A percentile compares a stretch with the other conserved stretches of the same genome.
These are phyloP conservation scores for Sternarchorhynchus goeldii DNA, from an alignment of 2,797 vertebrate genomes.

Conservation along the genomic window DNA sequence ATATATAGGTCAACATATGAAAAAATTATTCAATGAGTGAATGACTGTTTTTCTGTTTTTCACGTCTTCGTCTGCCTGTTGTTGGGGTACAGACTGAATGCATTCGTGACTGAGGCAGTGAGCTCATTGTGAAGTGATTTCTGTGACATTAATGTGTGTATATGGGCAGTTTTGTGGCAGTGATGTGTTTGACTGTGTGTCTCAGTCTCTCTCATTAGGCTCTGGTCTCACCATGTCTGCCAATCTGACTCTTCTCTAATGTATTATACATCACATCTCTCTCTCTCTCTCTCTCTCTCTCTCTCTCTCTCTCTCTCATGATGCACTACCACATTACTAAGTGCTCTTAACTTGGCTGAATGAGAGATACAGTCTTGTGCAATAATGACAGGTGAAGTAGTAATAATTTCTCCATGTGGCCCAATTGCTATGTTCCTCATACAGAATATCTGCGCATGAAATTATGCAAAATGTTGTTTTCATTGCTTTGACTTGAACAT, in stretches of 20 bases:
- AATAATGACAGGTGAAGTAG: neutral
- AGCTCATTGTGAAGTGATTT: neutral
- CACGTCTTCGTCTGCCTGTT: neutral
- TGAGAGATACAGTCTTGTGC: neutral
- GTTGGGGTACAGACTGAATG: neutral
- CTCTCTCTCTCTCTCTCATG: neutral
- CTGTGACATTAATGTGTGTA: constrained; percentile 81
- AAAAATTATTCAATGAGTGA: neutral
- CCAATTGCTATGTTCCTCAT: constrained; percentile 4
- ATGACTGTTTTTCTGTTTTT: neutral
- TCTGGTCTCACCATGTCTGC: constrained; percentile 27
- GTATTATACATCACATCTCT: constrained; percentile 34
- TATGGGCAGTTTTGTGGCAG: constrained; percentile 93
- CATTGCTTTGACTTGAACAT: constrained; percentile 7
- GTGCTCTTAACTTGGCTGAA: neutral
- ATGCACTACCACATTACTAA: neutral
- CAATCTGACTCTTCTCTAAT: constrained; percentile 24
- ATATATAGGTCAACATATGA: neutral
- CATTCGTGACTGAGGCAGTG: neutral
- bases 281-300: constrained; percentile 1
- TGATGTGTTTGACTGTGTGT: constrained; percentile 4
- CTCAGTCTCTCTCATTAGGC: constrained; percentile 16
- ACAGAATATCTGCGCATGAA: neutral
- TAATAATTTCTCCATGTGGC: neutral
- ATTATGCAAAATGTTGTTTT: neutral